Percentiles rank a stretch among this genome's conserved stretches.
Evolutionary conservation across 2,797 vertebrate species (phyloP).

Genomic region (Enteromius paludinosus): DNA sequence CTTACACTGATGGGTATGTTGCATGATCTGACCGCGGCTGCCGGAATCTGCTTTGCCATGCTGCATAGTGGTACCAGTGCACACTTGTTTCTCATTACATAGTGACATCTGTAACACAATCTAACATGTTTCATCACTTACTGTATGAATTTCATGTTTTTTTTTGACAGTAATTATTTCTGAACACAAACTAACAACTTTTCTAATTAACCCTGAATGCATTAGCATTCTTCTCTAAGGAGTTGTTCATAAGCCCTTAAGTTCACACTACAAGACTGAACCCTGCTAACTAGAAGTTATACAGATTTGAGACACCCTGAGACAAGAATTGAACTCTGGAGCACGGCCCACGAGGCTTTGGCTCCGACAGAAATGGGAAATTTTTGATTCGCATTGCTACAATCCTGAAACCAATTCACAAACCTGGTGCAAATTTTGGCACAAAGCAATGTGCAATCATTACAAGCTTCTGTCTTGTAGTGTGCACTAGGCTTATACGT

Average conservation of each 20-base stretch:
- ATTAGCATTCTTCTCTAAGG: not conserved
- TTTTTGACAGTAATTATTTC: not conserved
- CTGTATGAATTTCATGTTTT: slow-evolving; percentile 26
- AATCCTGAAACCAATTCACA: not conserved
- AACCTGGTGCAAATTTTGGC: not conserved
- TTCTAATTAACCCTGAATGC: slow-evolving; percentile 40
- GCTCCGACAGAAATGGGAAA: not conserved
- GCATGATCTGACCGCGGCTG: slow-evolving; percentile 73
- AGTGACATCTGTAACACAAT: not conserved
- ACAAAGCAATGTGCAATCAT: not conserved
- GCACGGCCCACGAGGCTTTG: no score
- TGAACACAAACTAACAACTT: slow-evolving; percentile 7
- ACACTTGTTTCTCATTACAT: slow-evolving; percentile 33
- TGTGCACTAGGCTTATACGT: not conserved
- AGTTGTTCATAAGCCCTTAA: not conserved
- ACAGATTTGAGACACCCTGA: not conserved
- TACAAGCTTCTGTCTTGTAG: not conserved
- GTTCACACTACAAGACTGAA: slow-evolving; percentile 18
- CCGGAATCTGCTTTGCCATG: slow-evolving; percentile 73
- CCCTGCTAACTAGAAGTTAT: not conserved
- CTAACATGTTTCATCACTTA: slow-evolving; percentile 23
- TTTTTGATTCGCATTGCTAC: not conserved
- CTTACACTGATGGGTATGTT: slow-evolving; percentile 97
- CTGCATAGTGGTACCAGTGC: slow-evolving; percentile 59
- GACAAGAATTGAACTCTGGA: no score